Evolutionary conservation across 2,888 invertebrate genomes (phyloP).

Genomic region (Dicroscelio sp.): DNA sequence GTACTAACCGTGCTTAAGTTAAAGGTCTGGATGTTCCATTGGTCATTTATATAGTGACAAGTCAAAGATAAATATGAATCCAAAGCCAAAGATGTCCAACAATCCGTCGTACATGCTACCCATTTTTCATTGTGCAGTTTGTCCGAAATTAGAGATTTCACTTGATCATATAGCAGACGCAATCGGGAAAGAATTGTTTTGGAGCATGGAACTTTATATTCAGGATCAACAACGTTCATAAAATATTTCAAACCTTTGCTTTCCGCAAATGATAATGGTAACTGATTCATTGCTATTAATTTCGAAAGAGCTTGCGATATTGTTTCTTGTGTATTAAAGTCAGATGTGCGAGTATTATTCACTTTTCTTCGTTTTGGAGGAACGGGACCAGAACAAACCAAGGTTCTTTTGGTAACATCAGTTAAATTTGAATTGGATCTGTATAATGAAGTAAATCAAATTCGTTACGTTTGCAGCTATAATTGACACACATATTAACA

Average conservation of each 20-base stretch:
- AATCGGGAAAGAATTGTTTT: conserved; percentile 24
- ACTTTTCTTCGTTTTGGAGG: not conserved
- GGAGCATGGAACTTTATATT: not conserved
- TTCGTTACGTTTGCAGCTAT: too few relatives aligned
- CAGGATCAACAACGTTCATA: conserved; percentile 2
- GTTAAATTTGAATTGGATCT: too few relatives aligned
- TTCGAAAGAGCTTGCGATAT: not conserved
- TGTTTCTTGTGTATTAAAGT: not conserved
- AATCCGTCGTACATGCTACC: conserved; percentile 47
- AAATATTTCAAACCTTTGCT: conserved; percentile 5
- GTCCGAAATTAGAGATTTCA: not conserved
- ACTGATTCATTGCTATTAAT: not conserved
- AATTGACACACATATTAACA: too few relatives aligned
- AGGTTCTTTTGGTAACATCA: too few relatives aligned
- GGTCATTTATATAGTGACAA: conserved; percentile 36
- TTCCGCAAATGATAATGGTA: conserved; percentile 13
- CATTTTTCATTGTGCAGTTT: not conserved
- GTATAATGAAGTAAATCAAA: too few relatives aligned
- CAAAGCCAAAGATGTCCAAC: conserved; percentile 41
- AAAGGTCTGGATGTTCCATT: not conserved
- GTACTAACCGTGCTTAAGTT: not conserved
- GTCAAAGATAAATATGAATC: conserved; percentile 43
- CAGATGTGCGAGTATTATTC: not conserved
- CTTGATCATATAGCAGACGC: not conserved
- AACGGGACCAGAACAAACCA: too few relatives aligned